Percentiles rank a stretch among this genome's conserved stretches.
phyloP scores from a whole-genome alignment of 1,140 invertebrate species.

The Drosophila sturtevanti region DNA sequence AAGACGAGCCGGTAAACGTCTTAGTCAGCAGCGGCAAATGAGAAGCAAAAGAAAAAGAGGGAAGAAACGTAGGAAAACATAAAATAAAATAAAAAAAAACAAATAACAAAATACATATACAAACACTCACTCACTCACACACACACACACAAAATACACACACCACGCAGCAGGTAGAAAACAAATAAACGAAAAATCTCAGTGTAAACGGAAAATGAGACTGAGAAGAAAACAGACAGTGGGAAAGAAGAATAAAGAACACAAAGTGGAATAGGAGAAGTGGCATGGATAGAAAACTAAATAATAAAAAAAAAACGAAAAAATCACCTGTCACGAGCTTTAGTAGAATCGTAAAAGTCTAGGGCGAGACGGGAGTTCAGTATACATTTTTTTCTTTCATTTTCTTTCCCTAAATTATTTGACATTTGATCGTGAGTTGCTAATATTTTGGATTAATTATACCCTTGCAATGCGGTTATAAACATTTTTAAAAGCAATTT shows the following conservation, averaged over 20 bases:
- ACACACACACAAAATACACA: constrained; percentile 11
- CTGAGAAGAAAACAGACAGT: constrained; percentile 19
- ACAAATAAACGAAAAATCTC: constrained; percentile 40
- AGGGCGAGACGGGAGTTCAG: no score
- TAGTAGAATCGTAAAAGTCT: neutral
- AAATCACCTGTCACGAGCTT: constrained; percentile 53
- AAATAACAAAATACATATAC: constrained; percentile 9
- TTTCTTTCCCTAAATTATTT: neutral
- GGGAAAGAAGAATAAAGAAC: neutral
- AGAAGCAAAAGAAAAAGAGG: constrained; percentile 9
- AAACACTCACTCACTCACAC: constrained; percentile 16
- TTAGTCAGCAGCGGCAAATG: constrained; percentile 40
- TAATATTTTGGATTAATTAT: neutral
- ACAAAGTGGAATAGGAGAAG: neutral
- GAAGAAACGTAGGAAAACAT: constrained; percentile 22
- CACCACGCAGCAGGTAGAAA: constrained; percentile 41
- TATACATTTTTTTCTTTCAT: constrained; percentile 1
- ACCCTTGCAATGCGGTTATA: neutral
- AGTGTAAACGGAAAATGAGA: neutral
- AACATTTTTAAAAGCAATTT: no score
- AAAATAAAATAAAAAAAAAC: constrained; percentile 15
- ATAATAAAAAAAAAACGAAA: neutral
- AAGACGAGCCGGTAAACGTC: constrained; percentile 51
- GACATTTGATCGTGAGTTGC: constrained; percentile 30
- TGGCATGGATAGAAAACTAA: no score